Percentiles rank a stretch among this genome's conserved stretches.
Evolutionary conservation across 2,797 vertebrate genomes (phyloP).

Genomic region (Graptemys geographica): DNA sequence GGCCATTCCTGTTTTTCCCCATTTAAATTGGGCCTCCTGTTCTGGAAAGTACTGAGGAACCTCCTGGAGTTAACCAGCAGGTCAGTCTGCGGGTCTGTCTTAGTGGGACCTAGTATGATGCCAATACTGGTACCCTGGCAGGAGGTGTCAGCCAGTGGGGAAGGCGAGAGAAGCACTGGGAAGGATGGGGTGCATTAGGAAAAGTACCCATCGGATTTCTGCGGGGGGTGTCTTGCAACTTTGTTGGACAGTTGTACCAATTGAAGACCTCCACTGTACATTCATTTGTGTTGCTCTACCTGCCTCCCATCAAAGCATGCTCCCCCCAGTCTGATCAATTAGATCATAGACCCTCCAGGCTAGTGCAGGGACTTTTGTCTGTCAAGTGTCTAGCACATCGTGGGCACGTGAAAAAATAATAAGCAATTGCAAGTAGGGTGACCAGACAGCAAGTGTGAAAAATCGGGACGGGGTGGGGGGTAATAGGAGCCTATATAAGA

Average conservation of each 20-base stretch:
- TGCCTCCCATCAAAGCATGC: neutral
- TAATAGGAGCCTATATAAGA: no score
- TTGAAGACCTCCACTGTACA: neutral
- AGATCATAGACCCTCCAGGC: constrained; percentile 19
- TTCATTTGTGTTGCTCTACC: neutral
- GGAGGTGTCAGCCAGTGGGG: fast-evolving
- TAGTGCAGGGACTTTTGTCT: neutral
- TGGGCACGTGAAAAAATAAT: constrained; percentile 6
- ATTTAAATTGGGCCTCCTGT: neutral
- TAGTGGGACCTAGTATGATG: neutral
- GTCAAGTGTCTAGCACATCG: constrained; percentile 60
- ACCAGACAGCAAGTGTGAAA: no score
- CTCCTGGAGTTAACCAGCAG: neutral
- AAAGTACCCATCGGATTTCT: neutral
- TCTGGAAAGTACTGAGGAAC: neutral
- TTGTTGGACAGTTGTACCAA: neutral
- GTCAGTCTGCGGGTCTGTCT: no score
- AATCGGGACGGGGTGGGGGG: no score
- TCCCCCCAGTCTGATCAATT: neutral
- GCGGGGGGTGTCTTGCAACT: neutral
- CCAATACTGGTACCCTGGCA: neutral
- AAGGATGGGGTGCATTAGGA: neutral
- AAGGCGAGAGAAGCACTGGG: neutral
- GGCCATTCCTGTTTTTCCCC: neutral
- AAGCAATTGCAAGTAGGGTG: neutral